Conservation (phyloP, 2,888 invertebrate species). For the Drosophila macrospina region DNA sequence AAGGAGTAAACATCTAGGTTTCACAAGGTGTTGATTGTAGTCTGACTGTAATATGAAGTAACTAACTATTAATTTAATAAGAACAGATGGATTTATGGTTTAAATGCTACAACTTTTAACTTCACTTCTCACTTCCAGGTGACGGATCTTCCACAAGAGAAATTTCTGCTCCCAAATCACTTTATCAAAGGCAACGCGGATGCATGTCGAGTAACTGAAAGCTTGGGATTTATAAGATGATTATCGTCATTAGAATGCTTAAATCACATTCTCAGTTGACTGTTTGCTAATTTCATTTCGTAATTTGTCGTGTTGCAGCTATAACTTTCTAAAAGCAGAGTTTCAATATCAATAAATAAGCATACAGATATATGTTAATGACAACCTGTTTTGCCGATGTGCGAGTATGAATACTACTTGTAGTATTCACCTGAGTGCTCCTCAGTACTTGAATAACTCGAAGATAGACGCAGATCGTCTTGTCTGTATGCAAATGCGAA, state of each 20-base stretch:
- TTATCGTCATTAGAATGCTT: background rate
- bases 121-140: no score
- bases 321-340: conserved; percentile 37
- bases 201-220: background rate
- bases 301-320: conserved; percentile 6
- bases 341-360: conserved; percentile 21
- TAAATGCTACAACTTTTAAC: no score
- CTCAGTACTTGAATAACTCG: conserved; percentile 47
- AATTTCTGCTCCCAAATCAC: no score
- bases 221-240: background rate
- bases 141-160: no score
- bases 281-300: conserved; percentile 8
- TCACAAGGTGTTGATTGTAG: no score
- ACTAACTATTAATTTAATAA: no score
- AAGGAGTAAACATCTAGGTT: no score
- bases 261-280: conserved; percentile 5
- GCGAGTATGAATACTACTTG: conserved; percentile 6
- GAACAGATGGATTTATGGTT: no score
- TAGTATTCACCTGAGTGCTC: conserved; percentile 30
- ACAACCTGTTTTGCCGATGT: conserved; percentile 46
- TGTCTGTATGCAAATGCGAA: conserved; percentile 21
- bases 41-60: no score
- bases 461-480: conserved; percentile 41
- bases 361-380: conserved; percentile 16
- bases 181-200: no score